phyloP scores from a whole-genome alignment of 2,888 invertebrate species.

The Cataglyphis cursor region DNA sequence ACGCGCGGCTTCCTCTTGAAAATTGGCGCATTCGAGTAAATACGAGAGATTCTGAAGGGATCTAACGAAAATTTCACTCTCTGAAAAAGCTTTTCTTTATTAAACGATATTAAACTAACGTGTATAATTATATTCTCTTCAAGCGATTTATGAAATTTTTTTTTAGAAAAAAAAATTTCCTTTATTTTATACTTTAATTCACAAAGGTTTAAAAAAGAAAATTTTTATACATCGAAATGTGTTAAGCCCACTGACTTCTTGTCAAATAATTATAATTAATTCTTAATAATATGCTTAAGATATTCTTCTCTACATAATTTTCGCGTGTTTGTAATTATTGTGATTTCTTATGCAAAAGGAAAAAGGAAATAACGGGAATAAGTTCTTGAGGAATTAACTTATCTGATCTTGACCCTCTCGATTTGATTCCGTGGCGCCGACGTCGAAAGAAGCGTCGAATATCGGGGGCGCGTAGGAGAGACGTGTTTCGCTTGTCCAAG shows the following conservation, averaged over 20 bases:
- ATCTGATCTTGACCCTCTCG: constrained; percentile 61
- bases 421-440: constrained; percentile 74
- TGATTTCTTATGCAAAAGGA: neutral
- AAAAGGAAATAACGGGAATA: neutral
- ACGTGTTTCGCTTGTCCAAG: constrained; percentile 84
- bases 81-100: neutral
- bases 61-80: constrained; percentile 29
- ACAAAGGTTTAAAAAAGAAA: neutral
- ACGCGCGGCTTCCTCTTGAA: constrained; percentile 57
- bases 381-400: constrained; percentile 57
- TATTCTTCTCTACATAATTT: neutral
- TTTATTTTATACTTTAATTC: neutral
- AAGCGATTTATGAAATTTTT: neutral
- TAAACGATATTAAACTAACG: neutral
- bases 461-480: constrained; percentile 69
- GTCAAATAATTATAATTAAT: neutral
- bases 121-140: neutral
- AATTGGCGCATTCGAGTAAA: constrained; percentile 63
- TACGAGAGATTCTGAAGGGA: constrained; percentile 30
- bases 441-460: constrained; percentile 70
- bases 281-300: neutral
- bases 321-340: neutral
- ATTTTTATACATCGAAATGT: neutral
- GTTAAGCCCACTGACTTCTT: too few species aligned
- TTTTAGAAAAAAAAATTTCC: neutral